Base-by-base conservation (phyloP, 1,140 invertebrate species). In the Planococcus citri region DNA sequence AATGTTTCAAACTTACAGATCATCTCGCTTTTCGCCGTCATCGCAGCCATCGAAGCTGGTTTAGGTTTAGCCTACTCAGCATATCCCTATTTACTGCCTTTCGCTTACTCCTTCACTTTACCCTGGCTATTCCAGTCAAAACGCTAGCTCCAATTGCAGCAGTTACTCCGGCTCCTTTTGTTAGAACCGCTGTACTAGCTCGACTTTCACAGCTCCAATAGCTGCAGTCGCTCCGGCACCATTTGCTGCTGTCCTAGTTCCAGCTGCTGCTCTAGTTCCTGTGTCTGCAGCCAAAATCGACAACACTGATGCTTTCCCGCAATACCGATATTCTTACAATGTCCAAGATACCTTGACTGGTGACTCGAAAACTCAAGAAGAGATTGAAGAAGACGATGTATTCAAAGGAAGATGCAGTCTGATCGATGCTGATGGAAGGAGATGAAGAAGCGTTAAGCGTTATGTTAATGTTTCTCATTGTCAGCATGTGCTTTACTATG, bases 311-410 rank as follows among this genome's bases (percentile, higher is more conserved):
- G 83, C 86, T 4, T 83, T 87, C 78, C 88, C 87, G 1, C 83
- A 85, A 57, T 89, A 89, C 77, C 85, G 82, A 75, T 88, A 84
- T 79, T 83, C 84, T 22, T 90, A 89, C 77, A 85, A 85, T 38
- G 85, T 89, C 1, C 82, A 84, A 12, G 88, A 89, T 76, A 83
- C 83, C 0, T 77, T 82, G 69, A 89, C 85, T 29, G 87, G 88
- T 58, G 86, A 88, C 76, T 84, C 83, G 69, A 87, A 88, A 75
- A 82, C 82, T 74, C 82, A 83, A 17, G 75, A 82, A 71, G 84
- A 86, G 75, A 81, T 81, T n/a, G 78, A 85, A 2, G 80, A 83
- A 73, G 83, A 85, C 71, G 84, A 84, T 27, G 82, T 85, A 1
- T 83, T 86, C 22, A 82, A 84, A 72, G 85, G 85, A 70, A 81